phyloP scores from a whole-genome alignment of 1,140 invertebrate species.

The Drosophila novamexicana region DNA sequence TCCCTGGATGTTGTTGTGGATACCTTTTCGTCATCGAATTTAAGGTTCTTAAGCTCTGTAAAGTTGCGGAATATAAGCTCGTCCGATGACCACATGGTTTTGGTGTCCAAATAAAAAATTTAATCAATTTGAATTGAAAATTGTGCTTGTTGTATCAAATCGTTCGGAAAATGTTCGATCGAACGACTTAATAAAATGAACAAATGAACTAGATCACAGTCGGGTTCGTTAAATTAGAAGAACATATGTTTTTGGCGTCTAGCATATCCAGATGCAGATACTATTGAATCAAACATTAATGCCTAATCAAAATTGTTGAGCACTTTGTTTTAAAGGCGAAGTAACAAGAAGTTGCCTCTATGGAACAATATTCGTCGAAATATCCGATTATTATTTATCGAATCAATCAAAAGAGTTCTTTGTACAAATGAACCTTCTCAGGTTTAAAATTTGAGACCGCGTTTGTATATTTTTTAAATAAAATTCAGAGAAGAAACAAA shows the following conservation, averaged over 20 bases:
- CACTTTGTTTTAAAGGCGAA: too few relatives aligned
- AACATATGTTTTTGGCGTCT: slow-evolving; percentile 15
- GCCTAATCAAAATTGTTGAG: too few relatives aligned
- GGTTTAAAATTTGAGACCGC: too few relatives aligned
- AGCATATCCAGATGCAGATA: too few relatives aligned
- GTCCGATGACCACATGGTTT: slow-evolving; percentile 55
- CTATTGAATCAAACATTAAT: not conserved
- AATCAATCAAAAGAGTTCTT: too few relatives aligned
- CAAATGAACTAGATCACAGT: slow-evolving; percentile 1
- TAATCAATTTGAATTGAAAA: slow-evolving; percentile 32
- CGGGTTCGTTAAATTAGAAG: not conserved
- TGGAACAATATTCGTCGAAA: too few relatives aligned
- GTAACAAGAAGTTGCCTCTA: too few relatives aligned
- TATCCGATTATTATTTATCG: too few relatives aligned
- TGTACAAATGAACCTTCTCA: too few relatives aligned
- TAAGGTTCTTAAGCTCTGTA: slow-evolving; percentile 54
- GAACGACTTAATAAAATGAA: slow-evolving; percentile 3
- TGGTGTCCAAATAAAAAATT: slow-evolving; percentile 11
- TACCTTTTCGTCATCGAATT: slow-evolving; percentile 85
- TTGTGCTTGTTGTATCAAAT: slow-evolving; percentile 8
- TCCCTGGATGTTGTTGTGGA: slow-evolving; percentile 86
- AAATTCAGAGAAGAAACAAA: not conserved
- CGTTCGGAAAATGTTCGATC: slow-evolving; percentile 3
- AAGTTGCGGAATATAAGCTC: slow-evolving; percentile 74
- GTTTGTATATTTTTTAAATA: too few relatives aligned